Evolutionary conservation across 2,797 vertebrate species (phyloP).

Genomic region (Rhynchonycteris naso): DNA sequence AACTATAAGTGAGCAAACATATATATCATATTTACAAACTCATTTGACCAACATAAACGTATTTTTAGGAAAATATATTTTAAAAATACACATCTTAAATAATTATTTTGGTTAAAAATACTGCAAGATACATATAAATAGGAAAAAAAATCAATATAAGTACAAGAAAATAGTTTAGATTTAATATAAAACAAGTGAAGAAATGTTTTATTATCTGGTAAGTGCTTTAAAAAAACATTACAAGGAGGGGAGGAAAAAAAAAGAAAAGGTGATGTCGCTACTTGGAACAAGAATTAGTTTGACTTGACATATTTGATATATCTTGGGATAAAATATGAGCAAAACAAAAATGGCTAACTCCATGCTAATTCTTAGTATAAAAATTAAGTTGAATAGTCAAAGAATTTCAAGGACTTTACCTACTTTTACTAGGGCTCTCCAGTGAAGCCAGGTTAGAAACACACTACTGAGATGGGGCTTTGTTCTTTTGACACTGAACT

Average conservation of each 20-base stretch:
- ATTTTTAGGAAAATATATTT: conserved; percentile 24
- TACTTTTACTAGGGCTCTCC: not conserved
- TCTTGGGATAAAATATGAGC: conserved; percentile 35
- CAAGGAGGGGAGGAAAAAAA: not conserved
- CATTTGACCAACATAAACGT: not conserved
- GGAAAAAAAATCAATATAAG: not conserved
- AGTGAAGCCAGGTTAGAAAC: not conserved
- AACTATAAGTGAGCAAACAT: no score
- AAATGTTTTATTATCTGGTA: not conserved
- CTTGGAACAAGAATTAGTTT: conserved; percentile 45
- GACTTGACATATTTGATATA: conserved; percentile 46
- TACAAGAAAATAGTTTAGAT: conserved; percentile 1
- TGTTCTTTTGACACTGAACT: not conserved
- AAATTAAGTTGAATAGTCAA: not conserved
- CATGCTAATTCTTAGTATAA: not conserved
- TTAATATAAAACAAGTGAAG: conserved; percentile 20
- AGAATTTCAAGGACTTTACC: not conserved
- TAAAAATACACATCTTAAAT: not conserved
- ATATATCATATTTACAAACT: no score
- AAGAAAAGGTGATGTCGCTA: not conserved
- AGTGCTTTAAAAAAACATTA: conserved; percentile 1
- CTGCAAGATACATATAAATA: conserved; percentile 1
- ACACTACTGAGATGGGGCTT: not conserved
- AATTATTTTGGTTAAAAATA: conserved; percentile 30
- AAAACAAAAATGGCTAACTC: conserved; percentile 47